phyloP scores from a whole-genome alignment of 1,140 invertebrate species.

The Meloidogyne exigua region DNA sequence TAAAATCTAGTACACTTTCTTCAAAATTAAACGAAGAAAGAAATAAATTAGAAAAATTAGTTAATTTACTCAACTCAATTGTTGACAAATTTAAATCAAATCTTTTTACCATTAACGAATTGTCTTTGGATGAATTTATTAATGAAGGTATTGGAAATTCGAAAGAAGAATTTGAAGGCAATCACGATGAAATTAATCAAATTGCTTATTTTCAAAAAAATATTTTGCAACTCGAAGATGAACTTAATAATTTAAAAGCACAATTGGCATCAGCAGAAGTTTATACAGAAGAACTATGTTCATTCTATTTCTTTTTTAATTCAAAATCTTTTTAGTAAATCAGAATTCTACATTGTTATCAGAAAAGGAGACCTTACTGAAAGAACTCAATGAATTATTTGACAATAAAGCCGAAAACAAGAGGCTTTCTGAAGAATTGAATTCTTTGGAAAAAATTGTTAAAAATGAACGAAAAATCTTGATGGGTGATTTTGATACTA shows the following conservation, averaged over 20 bases:
- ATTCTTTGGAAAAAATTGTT: not conserved
- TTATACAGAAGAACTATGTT: not conserved
- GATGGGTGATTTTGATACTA: not conserved
- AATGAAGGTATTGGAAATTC: not conserved
- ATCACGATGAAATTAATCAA: not conserved
- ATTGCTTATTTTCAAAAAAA: not conserved
- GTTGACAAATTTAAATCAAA: conserved; percentile 1
- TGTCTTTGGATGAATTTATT: not conserved
- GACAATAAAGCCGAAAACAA: not conserved
- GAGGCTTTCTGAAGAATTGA: not conserved
- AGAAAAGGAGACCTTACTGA: not conserved
- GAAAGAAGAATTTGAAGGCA: not conserved
- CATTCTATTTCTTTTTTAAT: not conserved
- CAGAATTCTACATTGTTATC: not conserved
- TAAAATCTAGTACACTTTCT: not conserved
- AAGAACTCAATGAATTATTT: not conserved
- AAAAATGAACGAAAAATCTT: not conserved
- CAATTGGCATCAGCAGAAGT: not conserved
- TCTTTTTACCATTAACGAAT: not conserved
- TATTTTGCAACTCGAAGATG: not conserved
- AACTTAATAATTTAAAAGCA: not conserved
- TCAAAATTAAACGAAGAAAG: not conserved
- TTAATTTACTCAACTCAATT: not conserved
- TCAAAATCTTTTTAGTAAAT: not conserved
- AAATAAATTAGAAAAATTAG: not conserved